A percentile compares a stretch with the other conserved stretches of the same genome.
phyloP scores from a whole-genome alignment of 1,140 invertebrate genomes.

The Zaprionus tsacasi region DNA sequence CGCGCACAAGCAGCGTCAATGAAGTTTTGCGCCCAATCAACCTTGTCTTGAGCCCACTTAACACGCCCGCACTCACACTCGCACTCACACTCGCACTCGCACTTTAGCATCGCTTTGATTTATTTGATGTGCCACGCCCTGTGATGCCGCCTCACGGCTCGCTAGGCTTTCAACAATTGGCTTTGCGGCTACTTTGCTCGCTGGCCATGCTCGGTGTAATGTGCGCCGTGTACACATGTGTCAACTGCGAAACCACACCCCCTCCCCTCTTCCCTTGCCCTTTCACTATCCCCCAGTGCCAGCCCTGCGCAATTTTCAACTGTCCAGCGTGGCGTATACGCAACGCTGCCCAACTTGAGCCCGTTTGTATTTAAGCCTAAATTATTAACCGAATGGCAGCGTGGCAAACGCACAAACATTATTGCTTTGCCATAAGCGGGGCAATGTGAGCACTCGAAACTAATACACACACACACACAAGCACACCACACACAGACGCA shows the following conservation, averaged over 20 bases:
- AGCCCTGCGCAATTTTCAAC: constrained; percentile 39
- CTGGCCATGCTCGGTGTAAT: constrained; percentile 32
- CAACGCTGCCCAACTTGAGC: constrained; percentile 60
- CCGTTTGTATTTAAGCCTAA: constrained; percentile 80
- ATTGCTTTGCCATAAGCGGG: constrained; percentile 80
- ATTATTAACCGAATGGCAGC: constrained; percentile 73
- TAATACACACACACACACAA: constrained; percentile 50
- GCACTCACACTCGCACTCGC: constrained; percentile 60
- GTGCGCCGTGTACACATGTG: constrained; percentile 46
- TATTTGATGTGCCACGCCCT: constrained; percentile 56
- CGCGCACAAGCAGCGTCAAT: constrained; percentile 22
- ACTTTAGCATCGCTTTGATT: constrained; percentile 59
- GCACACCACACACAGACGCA: constrained; percentile 17
- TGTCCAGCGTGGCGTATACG: constrained; percentile 71
- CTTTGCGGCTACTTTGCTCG: constrained; percentile 72
- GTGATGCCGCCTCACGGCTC: constrained; percentile 22
- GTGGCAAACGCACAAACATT: constrained; percentile 61
- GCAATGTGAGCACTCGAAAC: constrained; percentile 68
- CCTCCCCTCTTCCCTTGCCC: background rate
- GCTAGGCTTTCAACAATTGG: constrained; percentile 72
- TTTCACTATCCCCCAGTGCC: background rate
- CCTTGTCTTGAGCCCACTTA: constrained; percentile 78
- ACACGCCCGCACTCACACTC: constrained; percentile 63
- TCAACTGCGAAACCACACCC: constrained; percentile 31
- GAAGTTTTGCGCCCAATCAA: constrained; percentile 76